Base-by-base conservation (phyloP, 2,888 invertebrate genomes). In the Rutpela maculata region DNA sequence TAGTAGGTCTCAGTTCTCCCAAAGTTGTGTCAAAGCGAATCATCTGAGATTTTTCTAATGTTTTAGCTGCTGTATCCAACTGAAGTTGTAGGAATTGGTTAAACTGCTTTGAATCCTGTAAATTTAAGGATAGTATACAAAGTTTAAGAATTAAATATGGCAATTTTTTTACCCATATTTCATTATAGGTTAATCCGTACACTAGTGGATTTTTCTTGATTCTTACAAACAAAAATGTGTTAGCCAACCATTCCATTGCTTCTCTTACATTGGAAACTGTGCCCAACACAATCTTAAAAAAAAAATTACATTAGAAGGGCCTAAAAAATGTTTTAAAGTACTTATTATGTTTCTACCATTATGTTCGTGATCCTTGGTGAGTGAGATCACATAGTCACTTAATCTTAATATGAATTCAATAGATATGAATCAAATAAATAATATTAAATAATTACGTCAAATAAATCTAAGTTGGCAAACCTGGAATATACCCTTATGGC, bases 171-270 rank as follows among this genome's bases (percentile, higher is more conserved):
- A 93, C 94, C 92, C 94, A 92, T 22, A 92, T 90, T 81, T 92
- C 91, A 26, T 90, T 89, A 83, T 92, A 92, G 31, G 91, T 91
- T 31, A 95, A 90, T 18, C 95, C 95, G 88, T 97, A 97, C 0
- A 92, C 93, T 77, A 93, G 91, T 4, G 98, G 98, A 91, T 99
- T 99, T 72, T 95, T 94, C 80, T 95, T 93, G 95, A 99, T 98
- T 83, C 99, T 92, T 6, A 98, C 97, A 89, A 95, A 98, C 35
- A 99, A 91, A 88, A 99, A 99, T 0, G 99, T 99, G 88, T 99
- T 99, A 86, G 97, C 97, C 31, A 99, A 91, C 99, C 99, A 99
- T 88, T 97, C 95, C 0, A 99, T 96, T 0, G 98, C 99, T 90
- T 99, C 99, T 78, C 96, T 95, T 6, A 99, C 93, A 86, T 97